Conservation (phyloP, 2,888 invertebrate genomes). For the Hydraecia micacea region DNA sequence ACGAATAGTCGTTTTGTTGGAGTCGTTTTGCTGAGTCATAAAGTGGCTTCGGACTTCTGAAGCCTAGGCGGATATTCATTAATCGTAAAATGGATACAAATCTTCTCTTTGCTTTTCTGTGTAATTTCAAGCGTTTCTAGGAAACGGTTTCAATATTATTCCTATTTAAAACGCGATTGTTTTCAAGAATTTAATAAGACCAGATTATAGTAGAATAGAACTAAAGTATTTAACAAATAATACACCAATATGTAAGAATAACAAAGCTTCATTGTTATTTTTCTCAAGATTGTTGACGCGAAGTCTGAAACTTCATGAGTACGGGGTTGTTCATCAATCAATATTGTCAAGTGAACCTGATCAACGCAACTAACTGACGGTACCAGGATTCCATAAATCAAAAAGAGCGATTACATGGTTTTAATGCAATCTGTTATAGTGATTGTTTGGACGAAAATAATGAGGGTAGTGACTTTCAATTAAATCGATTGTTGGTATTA, state of each 20-base stretch:
- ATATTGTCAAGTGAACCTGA: conserved; percentile 59
- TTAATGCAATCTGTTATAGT: conserved; percentile 48
- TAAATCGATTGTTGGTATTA: neutral
- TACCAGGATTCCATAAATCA: conserved; percentile 56
- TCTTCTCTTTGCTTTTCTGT: neutral
- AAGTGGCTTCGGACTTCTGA: conserved; percentile 2
- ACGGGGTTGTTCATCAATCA: conserved; percentile 51
- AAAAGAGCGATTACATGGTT: conserved; percentile 41
- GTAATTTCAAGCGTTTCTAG: neutral
- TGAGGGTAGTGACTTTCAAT: conserved; percentile 1
- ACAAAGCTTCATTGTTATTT: conserved; percentile 21
- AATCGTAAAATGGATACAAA: neutral
- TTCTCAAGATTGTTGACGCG: conserved; percentile 29
- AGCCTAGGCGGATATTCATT: neutral
- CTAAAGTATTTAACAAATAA: neutral
- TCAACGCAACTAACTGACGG: conserved; percentile 39
- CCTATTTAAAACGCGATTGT: neutral
- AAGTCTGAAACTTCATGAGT: conserved; percentile 30
- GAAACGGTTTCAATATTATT: neutral
- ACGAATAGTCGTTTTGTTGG: conserved; percentile 12
- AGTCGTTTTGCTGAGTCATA: conserved; percentile 20
- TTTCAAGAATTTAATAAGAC: neutral
- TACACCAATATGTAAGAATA: neutral
- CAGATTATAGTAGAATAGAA: neutral
- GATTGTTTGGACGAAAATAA: conserved; percentile 19